Evolutionary conservation across 2,113 vertebrate genomes (phyloP).

Genomic region (Crotophaga sulcirostris): DNA sequence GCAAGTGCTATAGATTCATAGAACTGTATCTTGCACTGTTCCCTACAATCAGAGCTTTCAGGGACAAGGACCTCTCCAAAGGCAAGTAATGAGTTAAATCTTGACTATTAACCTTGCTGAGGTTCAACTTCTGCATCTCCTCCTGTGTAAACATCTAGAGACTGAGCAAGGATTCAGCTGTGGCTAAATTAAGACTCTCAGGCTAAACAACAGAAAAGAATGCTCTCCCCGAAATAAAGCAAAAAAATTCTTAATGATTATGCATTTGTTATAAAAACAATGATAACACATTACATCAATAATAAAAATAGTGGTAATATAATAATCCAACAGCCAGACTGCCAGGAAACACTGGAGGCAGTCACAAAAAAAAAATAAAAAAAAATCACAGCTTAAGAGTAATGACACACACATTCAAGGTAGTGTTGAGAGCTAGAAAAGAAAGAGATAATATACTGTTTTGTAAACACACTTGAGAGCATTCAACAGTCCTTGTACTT

Average conservation of each 20-base stretch:
- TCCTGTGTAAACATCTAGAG: background rate
- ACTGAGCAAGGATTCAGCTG: background rate
- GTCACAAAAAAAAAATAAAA: background rate
- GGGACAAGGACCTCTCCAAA: background rate
- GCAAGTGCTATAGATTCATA: no score
- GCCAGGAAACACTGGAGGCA: background rate
- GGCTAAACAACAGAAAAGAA: background rate
- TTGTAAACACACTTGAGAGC: background rate
- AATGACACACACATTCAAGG: background rate
- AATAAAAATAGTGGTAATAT: background rate
- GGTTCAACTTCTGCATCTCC: background rate
- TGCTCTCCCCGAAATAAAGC: background rate
- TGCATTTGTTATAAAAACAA: background rate
- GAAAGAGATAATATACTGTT: background rate
- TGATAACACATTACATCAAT: background rate
- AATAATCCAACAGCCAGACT: background rate
- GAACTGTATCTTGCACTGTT: background rate
- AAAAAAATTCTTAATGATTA: background rate
- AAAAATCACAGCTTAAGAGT: background rate
- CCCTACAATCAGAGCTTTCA: background rate
- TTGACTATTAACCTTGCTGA: background rate
- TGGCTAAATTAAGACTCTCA: background rate
- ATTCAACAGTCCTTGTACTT: background rate
- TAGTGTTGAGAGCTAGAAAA: background rate
- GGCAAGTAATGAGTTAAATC: background rate